Conservation (phyloP, 2,888 invertebrate species). For the Dynastes tityus region DNA sequence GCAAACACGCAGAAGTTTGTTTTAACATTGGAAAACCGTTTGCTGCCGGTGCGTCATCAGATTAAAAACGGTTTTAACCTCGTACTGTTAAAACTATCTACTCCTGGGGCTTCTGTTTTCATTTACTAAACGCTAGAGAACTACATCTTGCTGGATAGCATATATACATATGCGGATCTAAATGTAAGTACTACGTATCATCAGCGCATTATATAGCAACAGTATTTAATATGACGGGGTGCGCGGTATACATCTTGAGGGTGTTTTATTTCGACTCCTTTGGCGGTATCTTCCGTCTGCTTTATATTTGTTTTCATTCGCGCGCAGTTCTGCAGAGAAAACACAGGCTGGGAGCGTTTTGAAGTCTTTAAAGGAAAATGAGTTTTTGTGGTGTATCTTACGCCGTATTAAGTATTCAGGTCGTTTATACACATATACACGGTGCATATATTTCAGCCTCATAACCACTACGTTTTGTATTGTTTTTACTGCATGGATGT, state of each 20-base stretch:
- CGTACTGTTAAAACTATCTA: background rate
- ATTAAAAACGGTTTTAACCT: slow-evolving; percentile 22
- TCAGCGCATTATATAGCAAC: background rate
- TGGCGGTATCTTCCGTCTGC: background rate
- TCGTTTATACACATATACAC: background rate
- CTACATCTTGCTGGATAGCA: background rate
- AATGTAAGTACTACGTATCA: background rate
- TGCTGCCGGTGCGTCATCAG: background rate
- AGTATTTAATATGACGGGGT: slow-evolving; percentile 7
- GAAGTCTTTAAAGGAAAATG: background rate
- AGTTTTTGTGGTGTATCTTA: background rate
- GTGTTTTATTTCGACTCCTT: slow-evolving; percentile 10
- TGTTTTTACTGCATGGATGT: background rate
- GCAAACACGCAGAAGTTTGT: background rate
- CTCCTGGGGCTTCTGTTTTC: background rate
- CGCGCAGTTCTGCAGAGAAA: background rate
- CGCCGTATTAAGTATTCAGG: slow-evolving; percentile 1
- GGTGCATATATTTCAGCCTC: background rate
- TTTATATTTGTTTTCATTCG: slow-evolving; percentile 22
- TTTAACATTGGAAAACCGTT: background rate
- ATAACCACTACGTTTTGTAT: background rate
- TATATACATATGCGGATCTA: background rate
- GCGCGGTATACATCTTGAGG: background rate
- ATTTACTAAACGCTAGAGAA: background rate
- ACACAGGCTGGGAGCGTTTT: background rate